Conservation (phyloP, 2,113 vertebrate genomes). For the Myanophis thanlyinensis region DNA sequence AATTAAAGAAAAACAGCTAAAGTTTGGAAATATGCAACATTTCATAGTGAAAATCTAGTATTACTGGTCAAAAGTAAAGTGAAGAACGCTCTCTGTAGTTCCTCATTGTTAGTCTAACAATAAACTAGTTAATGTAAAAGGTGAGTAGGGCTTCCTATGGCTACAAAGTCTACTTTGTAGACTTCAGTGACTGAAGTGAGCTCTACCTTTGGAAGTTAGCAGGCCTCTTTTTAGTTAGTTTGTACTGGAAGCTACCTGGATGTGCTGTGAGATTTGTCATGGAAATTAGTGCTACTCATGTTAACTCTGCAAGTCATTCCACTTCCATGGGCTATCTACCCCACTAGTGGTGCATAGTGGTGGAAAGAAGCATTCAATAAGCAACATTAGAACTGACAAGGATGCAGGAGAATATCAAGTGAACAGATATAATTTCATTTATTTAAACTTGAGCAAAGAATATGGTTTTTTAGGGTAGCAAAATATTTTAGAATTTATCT, state of each 20-base stretch:
- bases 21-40: background rate
- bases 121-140: background rate
- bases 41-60: background rate
- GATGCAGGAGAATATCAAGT: slow-evolving; percentile 16
- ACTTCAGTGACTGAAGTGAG: background rate
- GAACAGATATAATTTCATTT: background rate
- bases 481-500: slow-evolving; percentile 7
- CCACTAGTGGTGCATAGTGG: background rate
- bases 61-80: background rate
- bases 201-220: background rate
- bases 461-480: slow-evolving; percentile 39
- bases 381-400: slow-evolving; percentile 13
- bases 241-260: background rate
- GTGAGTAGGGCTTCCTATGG: background rate
- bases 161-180: background rate
- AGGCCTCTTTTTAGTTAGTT: background rate
- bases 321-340: background rate
- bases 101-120: background rate
- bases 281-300: background rate
- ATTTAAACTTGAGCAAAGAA: slow-evolving; percentile 27
- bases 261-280: background rate
- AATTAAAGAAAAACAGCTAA: background rate
- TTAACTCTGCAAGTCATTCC: background rate
- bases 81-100: background rate
- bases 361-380: background rate